phyloP scores from a whole-genome alignment of 2,888 invertebrate species.

The Hypomecis atomaria region DNA sequence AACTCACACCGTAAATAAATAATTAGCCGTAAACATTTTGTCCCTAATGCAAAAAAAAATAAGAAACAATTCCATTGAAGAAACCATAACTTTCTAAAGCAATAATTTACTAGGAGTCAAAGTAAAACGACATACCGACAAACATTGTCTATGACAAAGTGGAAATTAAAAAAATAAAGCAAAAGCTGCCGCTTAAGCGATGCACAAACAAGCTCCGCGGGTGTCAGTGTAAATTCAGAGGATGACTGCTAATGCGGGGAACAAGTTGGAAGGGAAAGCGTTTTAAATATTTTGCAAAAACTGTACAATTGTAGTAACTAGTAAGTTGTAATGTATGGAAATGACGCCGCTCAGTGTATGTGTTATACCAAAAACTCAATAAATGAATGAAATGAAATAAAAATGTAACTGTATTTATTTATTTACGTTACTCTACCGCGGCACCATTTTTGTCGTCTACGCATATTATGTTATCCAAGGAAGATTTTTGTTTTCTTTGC shows the following conservation, averaged over 20 bases:
- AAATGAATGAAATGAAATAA: no score
- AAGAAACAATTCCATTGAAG: constrained; percentile 19
- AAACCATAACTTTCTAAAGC: constrained; percentile 30
- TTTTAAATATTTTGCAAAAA: background rate
- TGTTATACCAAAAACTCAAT: no score
- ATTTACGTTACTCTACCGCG: no score
- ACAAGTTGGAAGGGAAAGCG: constrained; percentile 49
- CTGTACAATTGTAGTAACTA: no score
- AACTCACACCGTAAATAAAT: background rate
- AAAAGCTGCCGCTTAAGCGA: constrained; percentile 55
- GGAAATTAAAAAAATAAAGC: constrained; percentile 48
- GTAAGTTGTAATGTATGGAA: no score
- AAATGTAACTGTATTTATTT: no score
- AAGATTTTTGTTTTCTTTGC: no score
- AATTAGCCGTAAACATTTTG: background rate
- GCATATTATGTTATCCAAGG: no score
- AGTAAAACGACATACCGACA: constrained; percentile 35
- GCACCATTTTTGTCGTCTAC: no score
- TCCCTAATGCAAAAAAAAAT: constrained; percentile 3
- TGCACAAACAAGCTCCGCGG: constrained; percentile 63
- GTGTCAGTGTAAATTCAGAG: constrained; percentile 60
- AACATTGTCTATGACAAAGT: constrained; percentile 43
- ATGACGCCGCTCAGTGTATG: no score
- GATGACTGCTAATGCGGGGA: constrained; percentile 47
- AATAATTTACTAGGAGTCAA: constrained; percentile 38